phyloP scores from a whole-genome alignment of 2,888 invertebrate species.

The Drosophila ustulata region DNA sequence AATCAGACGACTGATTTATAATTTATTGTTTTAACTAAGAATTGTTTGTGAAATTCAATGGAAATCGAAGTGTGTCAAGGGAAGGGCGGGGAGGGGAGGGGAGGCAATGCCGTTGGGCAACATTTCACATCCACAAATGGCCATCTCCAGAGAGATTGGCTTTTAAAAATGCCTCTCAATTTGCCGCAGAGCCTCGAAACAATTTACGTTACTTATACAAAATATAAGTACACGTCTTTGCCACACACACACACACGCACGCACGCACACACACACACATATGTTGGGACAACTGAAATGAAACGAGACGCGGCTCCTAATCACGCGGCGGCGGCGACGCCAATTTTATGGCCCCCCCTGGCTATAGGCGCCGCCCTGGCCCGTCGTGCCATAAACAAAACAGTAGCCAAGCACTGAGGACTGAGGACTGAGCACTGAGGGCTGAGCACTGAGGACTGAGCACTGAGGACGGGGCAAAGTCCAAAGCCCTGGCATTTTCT shows the following conservation, averaged over 20 bases:
- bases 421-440: slow-evolving; percentile 1
- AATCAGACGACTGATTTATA: slow-evolving; percentile 22
- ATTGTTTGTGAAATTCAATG: slow-evolving; percentile 11
- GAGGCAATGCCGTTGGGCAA: slow-evolving; percentile 36
- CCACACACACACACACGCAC: slow-evolving; percentile 2
- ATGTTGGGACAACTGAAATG: slow-evolving; percentile 63
- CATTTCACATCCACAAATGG: slow-evolving; percentile 49
- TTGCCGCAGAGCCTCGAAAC: slow-evolving; percentile 21
- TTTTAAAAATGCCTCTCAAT: slow-evolving; percentile 48
- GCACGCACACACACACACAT: background rate
- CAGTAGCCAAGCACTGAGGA: slow-evolving; percentile 29
- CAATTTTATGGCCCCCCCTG: slow-evolving; percentile 62
- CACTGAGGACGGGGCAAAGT: slow-evolving; percentile 12
- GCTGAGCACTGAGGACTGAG: slow-evolving; percentile 3
- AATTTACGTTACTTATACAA: slow-evolving; percentile 47
- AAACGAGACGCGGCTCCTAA: slow-evolving; percentile 66
- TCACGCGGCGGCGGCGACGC: slow-evolving; percentile 61
- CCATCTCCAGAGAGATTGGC: slow-evolving; percentile 58
- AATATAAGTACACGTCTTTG: slow-evolving; percentile 33
- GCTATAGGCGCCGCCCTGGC: slow-evolving; percentile 63
- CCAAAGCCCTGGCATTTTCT: slow-evolving; percentile 48
- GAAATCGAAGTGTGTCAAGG: background rate
- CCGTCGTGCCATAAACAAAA: slow-evolving; percentile 56
- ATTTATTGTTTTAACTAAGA: slow-evolving; percentile 24
- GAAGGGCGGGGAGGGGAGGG: too few relatives aligned